Evolutionary conservation across 1,140 invertebrate species (phyloP).

Genomic region (Drosophila sturtevanti): DNA sequence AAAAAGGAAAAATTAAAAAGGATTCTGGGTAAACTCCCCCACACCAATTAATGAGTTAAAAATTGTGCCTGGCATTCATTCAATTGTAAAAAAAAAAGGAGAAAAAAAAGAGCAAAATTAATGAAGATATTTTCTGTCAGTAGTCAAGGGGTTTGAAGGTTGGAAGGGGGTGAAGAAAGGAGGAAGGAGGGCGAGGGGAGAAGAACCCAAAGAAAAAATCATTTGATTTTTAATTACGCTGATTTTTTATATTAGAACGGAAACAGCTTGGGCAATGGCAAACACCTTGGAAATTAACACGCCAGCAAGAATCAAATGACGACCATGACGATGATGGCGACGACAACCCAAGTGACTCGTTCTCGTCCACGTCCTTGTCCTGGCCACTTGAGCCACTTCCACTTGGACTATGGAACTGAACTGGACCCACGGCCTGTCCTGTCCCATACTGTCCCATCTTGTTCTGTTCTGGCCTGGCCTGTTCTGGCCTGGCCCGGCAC

Average conservation of each 20-base stretch:
- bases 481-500: slow-evolving; percentile 35
- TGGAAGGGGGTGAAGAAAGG: background rate
- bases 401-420: slow-evolving; percentile 33
- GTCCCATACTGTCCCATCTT: background rate
- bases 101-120: slow-evolving; percentile 70
- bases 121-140: slow-evolving; percentile 80
- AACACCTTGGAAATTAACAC: slow-evolving; percentile 80
- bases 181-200: background rate
- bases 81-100: slow-evolving; percentile 63
- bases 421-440: background rate
- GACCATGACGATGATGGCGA: slow-evolving; percentile 22
- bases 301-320: slow-evolving; percentile 25
- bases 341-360: background rate
- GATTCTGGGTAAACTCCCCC: slow-evolving; percentile 52
- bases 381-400: slow-evolving; percentile 61
- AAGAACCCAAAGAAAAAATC: slow-evolving; percentile 58
- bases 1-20: slow-evolving; percentile 21
- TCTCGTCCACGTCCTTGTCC: slow-evolving; percentile 35
- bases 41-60: slow-evolving; percentile 82
- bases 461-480: background rate
- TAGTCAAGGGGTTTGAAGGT: background rate
- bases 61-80: slow-evolving; percentile 76
- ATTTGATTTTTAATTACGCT: slow-evolving; percentile 82
- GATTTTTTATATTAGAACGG: slow-evolving; percentile 79
- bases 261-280: slow-evolving; percentile 73